phyloP scores from a whole-genome alignment of 2,797 vertebrate genomes.

The Erpetoichthys calabaricus region DNA sequence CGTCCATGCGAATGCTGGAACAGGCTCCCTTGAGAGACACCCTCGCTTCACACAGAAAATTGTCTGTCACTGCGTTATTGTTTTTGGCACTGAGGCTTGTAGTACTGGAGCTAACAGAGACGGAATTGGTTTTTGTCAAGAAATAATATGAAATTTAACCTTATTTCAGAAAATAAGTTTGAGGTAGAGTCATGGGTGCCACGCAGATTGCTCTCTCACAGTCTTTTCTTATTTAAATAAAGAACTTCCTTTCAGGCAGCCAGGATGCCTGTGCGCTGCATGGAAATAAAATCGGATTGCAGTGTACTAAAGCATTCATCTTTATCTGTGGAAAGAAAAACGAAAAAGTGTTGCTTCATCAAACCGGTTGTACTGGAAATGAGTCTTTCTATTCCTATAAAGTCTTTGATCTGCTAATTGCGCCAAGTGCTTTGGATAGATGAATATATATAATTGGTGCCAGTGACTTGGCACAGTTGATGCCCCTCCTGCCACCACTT shows the following conservation, averaged over 20 bases:
- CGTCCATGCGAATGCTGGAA: too few species aligned
- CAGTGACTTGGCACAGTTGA: background rate
- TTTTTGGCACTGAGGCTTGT: too few species aligned
- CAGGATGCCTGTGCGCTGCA: background rate
- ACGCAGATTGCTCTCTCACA: background rate
- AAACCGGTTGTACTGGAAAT: background rate
- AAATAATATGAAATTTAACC: background rate
- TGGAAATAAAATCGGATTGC: constrained; percentile 1
- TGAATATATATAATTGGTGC: constrained; percentile 2
- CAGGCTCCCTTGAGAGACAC: too few species aligned
- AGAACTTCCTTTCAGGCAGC: constrained; percentile 1
- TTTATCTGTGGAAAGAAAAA: background rate
- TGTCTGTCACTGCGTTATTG: too few species aligned
- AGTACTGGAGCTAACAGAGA: background rate
- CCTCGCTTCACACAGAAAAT: too few species aligned
- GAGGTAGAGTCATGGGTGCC: too few species aligned
- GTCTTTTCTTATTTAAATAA: background rate
- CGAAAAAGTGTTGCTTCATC: constrained; percentile 1
- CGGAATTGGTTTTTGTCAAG: background rate
- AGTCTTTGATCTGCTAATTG: constrained; percentile 3
- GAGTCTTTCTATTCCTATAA: background rate
- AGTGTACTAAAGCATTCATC: background rate
- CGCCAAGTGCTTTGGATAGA: constrained; percentile 4
- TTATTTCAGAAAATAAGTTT: background rate
- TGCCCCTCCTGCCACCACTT: too few species aligned